These are phyloP conservation scores for Oostethus manadensis DNA, from an alignment of 2,113 vertebrate species.

Conservation along the genomic window DNA sequence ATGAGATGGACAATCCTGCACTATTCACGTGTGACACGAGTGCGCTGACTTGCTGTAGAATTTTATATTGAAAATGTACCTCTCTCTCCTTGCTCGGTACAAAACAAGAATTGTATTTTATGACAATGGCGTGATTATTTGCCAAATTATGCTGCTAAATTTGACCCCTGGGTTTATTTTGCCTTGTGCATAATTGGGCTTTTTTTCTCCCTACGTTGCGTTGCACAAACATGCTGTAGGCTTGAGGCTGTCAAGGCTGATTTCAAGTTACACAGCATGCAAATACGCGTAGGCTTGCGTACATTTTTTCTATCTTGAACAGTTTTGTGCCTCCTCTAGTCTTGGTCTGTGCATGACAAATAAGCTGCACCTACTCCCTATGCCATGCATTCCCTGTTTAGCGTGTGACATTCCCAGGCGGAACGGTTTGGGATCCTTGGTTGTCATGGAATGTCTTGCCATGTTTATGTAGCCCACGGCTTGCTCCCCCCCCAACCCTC, in stretches of 20 bases:
- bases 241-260: slow-evolving; percentile 10
- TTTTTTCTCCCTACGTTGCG: neutral
- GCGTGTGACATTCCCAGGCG: slow-evolving; percentile 25
- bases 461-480: slow-evolving; percentile 46
- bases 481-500: slow-evolving; percentile 13
- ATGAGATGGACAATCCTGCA: neutral
- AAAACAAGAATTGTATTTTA: neutral
- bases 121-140: neutral
- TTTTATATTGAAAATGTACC: neutral
- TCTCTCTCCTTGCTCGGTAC: too few species aligned
- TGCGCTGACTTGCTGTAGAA: slow-evolving; percentile 1
- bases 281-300: neutral
- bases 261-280: slow-evolving; percentile 9
- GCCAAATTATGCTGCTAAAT: slow-evolving; percentile 9
- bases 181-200: slow-evolving; percentile 7
- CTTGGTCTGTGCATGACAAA: slow-evolving; percentile 28
- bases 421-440: slow-evolving; percentile 46
- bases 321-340: slow-evolving; percentile 2
- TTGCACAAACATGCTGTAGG: slow-evolving; percentile 8
- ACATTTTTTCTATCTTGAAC: neutral
- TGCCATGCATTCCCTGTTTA: slow-evolving; percentile 19
- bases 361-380: slow-evolving; percentile 29
- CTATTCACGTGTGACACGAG: slow-evolving; percentile 1
- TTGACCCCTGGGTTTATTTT: neutral
- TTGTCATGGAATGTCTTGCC: slow-evolving; percentile 62